Evolutionary conservation across 2,888 invertebrate genomes (phyloP).

Genomic region (Polylopha cassiicola): DNA sequence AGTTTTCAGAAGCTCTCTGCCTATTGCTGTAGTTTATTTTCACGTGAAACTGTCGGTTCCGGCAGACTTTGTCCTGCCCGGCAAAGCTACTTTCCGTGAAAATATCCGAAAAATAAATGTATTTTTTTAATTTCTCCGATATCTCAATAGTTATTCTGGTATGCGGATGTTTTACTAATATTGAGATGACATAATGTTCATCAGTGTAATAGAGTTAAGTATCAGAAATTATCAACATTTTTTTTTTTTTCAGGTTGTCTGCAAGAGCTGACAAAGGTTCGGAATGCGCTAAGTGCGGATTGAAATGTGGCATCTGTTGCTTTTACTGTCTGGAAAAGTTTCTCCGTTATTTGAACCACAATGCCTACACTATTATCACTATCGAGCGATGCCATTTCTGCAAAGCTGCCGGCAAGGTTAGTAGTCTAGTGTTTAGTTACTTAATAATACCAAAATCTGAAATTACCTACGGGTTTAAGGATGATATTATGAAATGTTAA

Average conservation of each 20-base stretch:
- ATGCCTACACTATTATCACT: slow-evolving; percentile 95
- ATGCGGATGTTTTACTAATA: no score
- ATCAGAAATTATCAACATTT: neutral
- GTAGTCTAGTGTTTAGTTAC: slow-evolving; percentile 30
- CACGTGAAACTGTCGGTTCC: no score
- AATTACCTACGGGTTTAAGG: no score
- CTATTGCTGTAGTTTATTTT: no score
- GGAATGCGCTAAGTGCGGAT: slow-evolving; percentile 84
- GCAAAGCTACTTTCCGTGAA: no score
- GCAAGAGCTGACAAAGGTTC: slow-evolving; percentile 83
- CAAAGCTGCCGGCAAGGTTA: slow-evolving; percentile 91
- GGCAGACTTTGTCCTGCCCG: no score
- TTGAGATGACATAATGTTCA: no score
- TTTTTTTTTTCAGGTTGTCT: slow-evolving; percentile 74
- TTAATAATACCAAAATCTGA: neutral
- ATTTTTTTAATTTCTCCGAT: no score
- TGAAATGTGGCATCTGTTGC: slow-evolving; percentile 92
- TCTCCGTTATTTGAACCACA: slow-evolving; percentile 93
- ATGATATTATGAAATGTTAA: no score
- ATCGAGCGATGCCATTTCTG: slow-evolving; percentile 95
- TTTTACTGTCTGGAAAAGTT: slow-evolving; percentile 94
- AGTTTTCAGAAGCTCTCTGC: no score
- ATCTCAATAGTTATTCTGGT: no score
- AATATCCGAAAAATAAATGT: no score
- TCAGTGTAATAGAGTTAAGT: neutral